A percentile compares a stretch with the other conserved stretches of the same genome.
These are phyloP conservation scores for Elgaria multicarinata DNA, from an alignment of 2,113 vertebrate species.

Conservation along the genomic window DNA sequence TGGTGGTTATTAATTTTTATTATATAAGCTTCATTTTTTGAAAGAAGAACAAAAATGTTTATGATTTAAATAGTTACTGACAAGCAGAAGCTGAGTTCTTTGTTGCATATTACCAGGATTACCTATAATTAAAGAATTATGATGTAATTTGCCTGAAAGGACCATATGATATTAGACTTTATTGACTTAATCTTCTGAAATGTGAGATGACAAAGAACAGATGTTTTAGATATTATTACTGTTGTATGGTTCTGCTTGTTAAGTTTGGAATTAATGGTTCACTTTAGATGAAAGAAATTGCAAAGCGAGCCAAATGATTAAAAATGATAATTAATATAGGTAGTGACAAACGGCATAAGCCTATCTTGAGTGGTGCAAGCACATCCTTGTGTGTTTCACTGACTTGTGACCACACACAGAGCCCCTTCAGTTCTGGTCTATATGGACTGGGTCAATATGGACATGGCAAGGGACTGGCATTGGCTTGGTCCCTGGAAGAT, in stretches of 20 bases:
- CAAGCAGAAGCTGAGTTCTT: not conserved
- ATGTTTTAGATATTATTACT: not conserved
- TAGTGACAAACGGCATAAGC: not conserved
- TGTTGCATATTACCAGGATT: constrained; percentile 18
- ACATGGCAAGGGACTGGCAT: not conserved
- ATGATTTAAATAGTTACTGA: not conserved
- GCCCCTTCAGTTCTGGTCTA: not conserved
- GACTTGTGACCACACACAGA: not conserved
- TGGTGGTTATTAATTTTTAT: not conserved
- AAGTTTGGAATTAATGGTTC: not conserved
- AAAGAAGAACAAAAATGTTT: not conserved
- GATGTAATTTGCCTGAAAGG: constrained; percentile 32
- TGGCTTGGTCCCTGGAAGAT: not conserved
- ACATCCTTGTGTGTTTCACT: not conserved
- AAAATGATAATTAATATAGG: not conserved
- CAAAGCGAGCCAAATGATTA: not conserved
- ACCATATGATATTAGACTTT: not conserved
- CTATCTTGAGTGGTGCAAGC: not conserved
- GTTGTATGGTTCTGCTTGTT: not conserved
- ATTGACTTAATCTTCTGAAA: constrained; percentile 18
- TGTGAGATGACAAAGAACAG: constrained; percentile 28
- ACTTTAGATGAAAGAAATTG: constrained; percentile 28
- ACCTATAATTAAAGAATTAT: constrained; percentile 23
- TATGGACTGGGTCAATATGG: not conserved
- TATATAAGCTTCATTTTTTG: constrained; percentile 17